Evolutionary conservation across 2,797 vertebrate species (phyloP).

Genomic region (Alcedo quadribrachys): DNA sequence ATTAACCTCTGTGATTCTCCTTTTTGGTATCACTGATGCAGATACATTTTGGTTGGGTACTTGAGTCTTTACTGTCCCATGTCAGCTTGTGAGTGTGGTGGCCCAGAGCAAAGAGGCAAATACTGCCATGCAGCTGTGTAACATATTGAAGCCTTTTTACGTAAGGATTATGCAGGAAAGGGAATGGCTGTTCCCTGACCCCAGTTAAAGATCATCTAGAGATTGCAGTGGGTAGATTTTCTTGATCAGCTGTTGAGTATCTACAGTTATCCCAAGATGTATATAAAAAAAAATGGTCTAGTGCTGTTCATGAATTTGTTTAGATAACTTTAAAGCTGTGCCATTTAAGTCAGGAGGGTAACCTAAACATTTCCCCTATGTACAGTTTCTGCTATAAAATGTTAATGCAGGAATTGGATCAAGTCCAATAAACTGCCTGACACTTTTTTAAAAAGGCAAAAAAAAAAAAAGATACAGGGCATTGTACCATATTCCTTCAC

Average conservation of each 20-base stretch:
- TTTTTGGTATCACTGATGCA: not conserved
- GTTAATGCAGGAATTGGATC: slow-evolving; percentile 55
- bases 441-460: not conserved
- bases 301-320: slow-evolving; percentile 25
- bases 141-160: rapidly evolving
- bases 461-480: not conserved
- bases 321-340: slow-evolving; percentile 27
- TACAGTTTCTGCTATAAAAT: slow-evolving; percentile 25
- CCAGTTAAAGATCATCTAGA: not conserved
- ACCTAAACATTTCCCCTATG: slow-evolving; percentile 55
- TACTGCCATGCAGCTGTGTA: not conserved
- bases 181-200: not conserved
- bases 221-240: not conserved
- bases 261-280: not conserved
- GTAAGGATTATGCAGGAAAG: not conserved
- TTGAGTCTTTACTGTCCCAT: not conserved
- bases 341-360: slow-evolving; percentile 11
- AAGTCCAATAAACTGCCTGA: slow-evolving; percentile 3
- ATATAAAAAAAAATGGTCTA: not conserved
- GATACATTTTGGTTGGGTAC: not conserved
- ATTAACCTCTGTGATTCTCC: not conserved
- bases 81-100: not conserved
- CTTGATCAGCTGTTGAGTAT: not conserved
- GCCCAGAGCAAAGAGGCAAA: not conserved
- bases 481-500: not conserved